Evolutionary conservation across 2,113 vertebrate genomes (phyloP).

Genomic region (Caranx melampygus): DNA sequence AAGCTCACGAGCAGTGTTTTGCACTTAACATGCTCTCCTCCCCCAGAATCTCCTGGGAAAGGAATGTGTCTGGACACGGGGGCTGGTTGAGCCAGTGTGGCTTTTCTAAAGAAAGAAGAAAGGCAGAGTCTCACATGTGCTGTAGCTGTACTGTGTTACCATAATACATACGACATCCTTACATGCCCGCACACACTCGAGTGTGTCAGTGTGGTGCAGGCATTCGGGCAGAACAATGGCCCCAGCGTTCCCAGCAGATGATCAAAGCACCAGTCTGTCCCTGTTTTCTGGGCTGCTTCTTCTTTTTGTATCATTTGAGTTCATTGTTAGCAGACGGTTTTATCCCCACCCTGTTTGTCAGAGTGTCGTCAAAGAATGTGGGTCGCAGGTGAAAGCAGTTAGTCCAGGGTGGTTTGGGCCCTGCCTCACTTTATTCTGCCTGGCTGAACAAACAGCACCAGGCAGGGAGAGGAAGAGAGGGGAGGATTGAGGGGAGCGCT

Average conservation of each 20-base stretch:
- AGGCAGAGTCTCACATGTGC: slow-evolving; percentile 38
- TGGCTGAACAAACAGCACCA: slow-evolving; percentile 77
- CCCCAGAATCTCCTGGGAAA: slow-evolving; percentile 49
- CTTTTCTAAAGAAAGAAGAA: slow-evolving; percentile 53
- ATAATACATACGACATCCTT: slow-evolving; percentile 40
- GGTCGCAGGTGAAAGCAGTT: slow-evolving; percentile 73
- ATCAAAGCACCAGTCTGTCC: slow-evolving; percentile 62
- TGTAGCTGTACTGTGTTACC: slow-evolving; percentile 28
- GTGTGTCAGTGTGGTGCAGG: slow-evolving; percentile 39
- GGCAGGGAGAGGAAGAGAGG: slow-evolving; percentile 38
- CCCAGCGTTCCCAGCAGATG: slow-evolving; percentile 64
- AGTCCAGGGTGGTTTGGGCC: slow-evolving; percentile 50
- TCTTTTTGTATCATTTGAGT: slow-evolving; percentile 35
- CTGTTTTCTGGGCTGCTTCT: slow-evolving; percentile 43
- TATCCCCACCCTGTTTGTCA: slow-evolving; percentile 42
- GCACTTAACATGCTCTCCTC: slow-evolving; percentile 43
- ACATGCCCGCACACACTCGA: slow-evolving; percentile 21
- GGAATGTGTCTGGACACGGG: slow-evolving; percentile 68
- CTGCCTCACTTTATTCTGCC: slow-evolving; percentile 68
- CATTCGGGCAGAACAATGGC: slow-evolving; percentile 60
- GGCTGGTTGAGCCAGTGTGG: slow-evolving; percentile 13
- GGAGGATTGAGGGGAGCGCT: slow-evolving; percentile 36
- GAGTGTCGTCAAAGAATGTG: slow-evolving; percentile 62
- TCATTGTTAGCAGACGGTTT: slow-evolving; percentile 52
- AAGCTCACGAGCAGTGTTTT: slow-evolving; percentile 48